These are phyloP conservation scores for Panagrolaimus sp. DNA, from an alignment of 1,140 invertebrate genomes.

Conservation along the genomic window DNA sequence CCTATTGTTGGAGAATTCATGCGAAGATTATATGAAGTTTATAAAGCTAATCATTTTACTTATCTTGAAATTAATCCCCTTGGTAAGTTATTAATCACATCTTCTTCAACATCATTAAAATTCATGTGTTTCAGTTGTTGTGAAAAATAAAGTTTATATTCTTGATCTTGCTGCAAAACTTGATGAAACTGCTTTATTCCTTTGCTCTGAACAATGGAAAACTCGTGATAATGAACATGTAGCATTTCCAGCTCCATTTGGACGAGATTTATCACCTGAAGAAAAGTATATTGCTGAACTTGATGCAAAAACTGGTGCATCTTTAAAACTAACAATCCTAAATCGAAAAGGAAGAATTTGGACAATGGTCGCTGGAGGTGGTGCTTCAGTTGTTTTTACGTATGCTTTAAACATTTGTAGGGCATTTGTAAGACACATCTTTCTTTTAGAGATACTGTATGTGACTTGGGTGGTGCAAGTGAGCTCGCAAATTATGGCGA, in stretches of 20 bases:
- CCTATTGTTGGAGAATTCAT: constrained; percentile 76
- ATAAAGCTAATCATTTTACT: constrained; percentile 89
- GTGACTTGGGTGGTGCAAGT: constrained; percentile 82
- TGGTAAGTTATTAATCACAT: constrained; percentile 62
- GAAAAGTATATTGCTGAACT: constrained; percentile 97
- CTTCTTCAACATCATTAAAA: no score
- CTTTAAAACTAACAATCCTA: constrained; percentile 87
- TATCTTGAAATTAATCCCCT: constrained; percentile 98
- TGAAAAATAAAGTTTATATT: constrained; percentile 75
- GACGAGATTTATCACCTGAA: constrained; percentile 82
- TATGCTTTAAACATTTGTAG: constrained; percentile 59
- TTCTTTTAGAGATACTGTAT: constrained; percentile 80
- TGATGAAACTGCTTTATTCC: constrained; percentile 96
- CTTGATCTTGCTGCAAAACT: constrained; percentile 94
- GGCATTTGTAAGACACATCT: no score
- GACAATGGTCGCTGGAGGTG: constrained; percentile 99
- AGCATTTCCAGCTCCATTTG: constrained; percentile 95
- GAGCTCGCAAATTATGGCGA: constrained; percentile 98
- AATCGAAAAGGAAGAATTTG: constrained; percentile 90
- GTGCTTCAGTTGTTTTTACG: constrained; percentile 96
- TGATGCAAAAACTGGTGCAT: constrained; percentile 95
- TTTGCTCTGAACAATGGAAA: constrained; percentile 84
- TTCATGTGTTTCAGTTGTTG: constrained; percentile 69
- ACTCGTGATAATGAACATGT: constrained; percentile 69
- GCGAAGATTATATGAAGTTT: constrained; percentile 76